Base-by-base conservation (phyloP, 2,797 vertebrate species). In the Leptatherina wallacei region DNA sequence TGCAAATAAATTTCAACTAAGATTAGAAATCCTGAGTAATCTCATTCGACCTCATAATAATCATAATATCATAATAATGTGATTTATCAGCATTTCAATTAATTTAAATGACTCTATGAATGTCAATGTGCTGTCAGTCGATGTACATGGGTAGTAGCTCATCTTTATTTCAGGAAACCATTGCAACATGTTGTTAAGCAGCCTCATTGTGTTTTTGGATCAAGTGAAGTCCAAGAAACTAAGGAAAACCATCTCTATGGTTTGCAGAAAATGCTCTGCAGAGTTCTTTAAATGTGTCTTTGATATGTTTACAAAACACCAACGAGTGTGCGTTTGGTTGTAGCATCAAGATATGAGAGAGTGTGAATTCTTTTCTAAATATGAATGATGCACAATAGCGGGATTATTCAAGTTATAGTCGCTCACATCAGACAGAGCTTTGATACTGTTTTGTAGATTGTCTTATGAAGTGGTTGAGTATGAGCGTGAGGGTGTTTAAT, bases 401-500 rank as follows among this genome's bases (percentile, higher is more conserved):
- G 44, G 10, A 76, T 42, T 58, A 22, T 47, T 64, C 7, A 65
- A 38, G 51, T 40, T 20, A 76, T 55, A 30, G 51, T 58, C 61
- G 30, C 52, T 64, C 33, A 49, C 18, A 29, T 63, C 2, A 40
- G 18, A 56, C 58, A 49, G 44, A 70, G 52, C 71, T 70, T 65
- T 47, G 61, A 75, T 61, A 38, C 33, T 51, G 75, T 20, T 22
- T 29, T 52, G 61, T 64, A 30, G 35, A 69, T 69, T 35, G 35
- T 66, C 73, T 56, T 81, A 30, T 35, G 56, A 72, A 54, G 29
- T 62, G 40, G 33, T 55, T 57, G 38, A 30, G 27, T 61, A 7
- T 62, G 55, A 60, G 38, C 40, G 38, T 76, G 42, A 75, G 68
- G 36, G 27, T 60, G 67, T 79, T 78, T 77, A 29, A 61, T 59